A percentile compares a stretch with the other conserved stretches of the same genome.
Conservation (phyloP, 2,113 vertebrate genomes). For the Macrotis lagotis region DNA sequence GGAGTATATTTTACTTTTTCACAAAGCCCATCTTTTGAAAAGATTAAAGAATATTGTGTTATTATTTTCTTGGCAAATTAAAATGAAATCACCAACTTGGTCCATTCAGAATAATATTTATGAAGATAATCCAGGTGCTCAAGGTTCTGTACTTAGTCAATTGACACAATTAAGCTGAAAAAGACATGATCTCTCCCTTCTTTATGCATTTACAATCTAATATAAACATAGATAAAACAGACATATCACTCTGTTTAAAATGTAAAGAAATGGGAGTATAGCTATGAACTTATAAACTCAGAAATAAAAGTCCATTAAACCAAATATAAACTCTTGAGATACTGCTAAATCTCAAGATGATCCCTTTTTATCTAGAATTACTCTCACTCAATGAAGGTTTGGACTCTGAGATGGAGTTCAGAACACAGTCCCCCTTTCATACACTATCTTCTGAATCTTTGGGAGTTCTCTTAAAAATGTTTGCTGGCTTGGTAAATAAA, state of each 20-base stretch:
- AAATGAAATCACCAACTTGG: neutral
- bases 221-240: neutral
- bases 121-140: neutral
- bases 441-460: neutral
- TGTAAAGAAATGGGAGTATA: neutral
- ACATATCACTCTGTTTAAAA: neutral
- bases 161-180: neutral
- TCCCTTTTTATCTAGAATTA: neutral
- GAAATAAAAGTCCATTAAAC: neutral
- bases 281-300: neutral
- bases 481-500: neutral
- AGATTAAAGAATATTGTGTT: neutral
- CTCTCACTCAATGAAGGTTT: neutral
- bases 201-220: neutral
- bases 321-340: neutral
- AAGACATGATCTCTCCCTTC: neutral
- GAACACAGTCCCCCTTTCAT: neutral
- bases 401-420: neutral
- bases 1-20: neutral
- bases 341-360: neutral
- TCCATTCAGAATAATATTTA: neutral
- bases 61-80: neutral
- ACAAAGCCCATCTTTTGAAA: neutral
- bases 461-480: neutral
- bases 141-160: neutral